phyloP scores from a whole-genome alignment of 2,888 invertebrate genomes.

The Cancer borealis region DNA sequence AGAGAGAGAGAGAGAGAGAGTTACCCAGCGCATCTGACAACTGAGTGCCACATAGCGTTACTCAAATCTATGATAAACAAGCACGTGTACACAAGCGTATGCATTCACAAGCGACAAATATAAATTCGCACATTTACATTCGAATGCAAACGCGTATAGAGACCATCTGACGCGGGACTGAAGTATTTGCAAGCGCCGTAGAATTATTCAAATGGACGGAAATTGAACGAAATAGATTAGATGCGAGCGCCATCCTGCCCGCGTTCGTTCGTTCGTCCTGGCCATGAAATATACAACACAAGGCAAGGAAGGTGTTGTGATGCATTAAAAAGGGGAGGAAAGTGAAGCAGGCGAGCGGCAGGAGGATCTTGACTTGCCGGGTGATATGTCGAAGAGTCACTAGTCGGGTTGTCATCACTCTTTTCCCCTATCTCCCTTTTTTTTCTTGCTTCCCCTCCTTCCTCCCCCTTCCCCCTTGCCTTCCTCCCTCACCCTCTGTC shows the following conservation, averaged over 20 bases:
- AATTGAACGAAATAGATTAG: constrained; percentile 16
- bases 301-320: constrained; percentile 1
- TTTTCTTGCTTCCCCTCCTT: not conserved
- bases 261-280: not conserved
- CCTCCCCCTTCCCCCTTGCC: not conserved
- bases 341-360: not conserved
- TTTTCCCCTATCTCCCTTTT: not conserved
- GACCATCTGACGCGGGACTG: constrained; percentile 9
- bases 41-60: not conserved
- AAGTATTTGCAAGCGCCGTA: constrained; percentile 14
- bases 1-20: too few species aligned
- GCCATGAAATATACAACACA: constrained; percentile 27
- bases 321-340: not conserved
- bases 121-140: constrained; percentile 17
- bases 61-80: not conserved
- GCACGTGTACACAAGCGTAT: not conserved
- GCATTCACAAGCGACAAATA: constrained; percentile 9
- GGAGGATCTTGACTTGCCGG: not conserved
- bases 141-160: not conserved
- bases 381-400: not conserved
- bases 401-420: not conserved
- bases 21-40: not conserved
- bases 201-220: constrained; percentile 34
- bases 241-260: not conserved
- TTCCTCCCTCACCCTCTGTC: not conserved